These are phyloP conservation scores for Oxyteleia sp. DNA, from an alignment of 2,888 invertebrate genomes.

Conservation along the genomic window DNA sequence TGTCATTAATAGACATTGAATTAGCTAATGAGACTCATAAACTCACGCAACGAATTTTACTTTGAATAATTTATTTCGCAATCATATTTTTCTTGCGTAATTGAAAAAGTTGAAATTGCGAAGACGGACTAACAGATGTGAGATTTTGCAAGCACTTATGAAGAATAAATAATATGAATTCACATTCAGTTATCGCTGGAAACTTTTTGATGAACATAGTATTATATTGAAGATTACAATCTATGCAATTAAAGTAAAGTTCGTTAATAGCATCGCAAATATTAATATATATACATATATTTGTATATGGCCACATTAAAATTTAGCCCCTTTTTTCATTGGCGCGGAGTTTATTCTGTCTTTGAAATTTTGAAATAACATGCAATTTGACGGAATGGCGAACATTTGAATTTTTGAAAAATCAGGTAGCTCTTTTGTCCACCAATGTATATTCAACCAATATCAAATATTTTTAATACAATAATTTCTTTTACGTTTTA, in stretches of 20 bases:
- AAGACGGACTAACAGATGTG: constrained; percentile 53
- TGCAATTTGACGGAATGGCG: no score
- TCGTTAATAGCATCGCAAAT: constrained; percentile 15
- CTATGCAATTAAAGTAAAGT: constrained; percentile 26
- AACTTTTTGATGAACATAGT: constrained; percentile 65
- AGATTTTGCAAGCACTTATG: constrained; percentile 48
- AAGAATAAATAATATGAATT: constrained; percentile 64
- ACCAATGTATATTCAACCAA: no score
- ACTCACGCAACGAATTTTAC: constrained; percentile 21
- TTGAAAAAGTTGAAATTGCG: constrained; percentile 62
- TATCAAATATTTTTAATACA: no score
- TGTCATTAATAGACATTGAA: neutral
- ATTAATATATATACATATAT: no score
- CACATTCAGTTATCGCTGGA: constrained; percentile 59
- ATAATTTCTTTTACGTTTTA: no score
- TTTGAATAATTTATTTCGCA: constrained; percentile 44
- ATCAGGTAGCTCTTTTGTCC: no score
- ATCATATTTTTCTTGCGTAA: constrained; percentile 59
- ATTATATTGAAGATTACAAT: constrained; percentile 47
- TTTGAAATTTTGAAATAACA: no score
- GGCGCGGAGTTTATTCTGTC: no score
- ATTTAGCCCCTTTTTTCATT: no score
- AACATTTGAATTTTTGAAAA: no score
- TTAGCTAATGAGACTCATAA: neutral
- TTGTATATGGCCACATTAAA: no score